Evolutionary conservation across 2,888 invertebrate genomes (phyloP), one percentile per base, ranked within the genome.

Genomic region (Craniophora ligustri): DNA sequence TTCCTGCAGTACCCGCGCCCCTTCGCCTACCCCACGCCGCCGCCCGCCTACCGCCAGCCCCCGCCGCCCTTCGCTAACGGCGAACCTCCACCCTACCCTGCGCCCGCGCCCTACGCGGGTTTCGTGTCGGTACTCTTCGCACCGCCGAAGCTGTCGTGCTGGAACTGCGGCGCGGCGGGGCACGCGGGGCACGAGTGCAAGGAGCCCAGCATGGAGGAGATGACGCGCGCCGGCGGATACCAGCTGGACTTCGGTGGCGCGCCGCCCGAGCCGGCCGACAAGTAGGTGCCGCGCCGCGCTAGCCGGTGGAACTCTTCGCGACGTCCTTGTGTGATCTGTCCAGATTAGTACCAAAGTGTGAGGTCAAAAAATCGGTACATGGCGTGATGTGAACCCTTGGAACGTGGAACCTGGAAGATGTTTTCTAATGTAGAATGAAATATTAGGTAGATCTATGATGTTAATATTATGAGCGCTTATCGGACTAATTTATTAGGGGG

Each of bases 181-280:
- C 98, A 99, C 87, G 94, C 95, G 42, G 98, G 98, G 16, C 94
- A 95, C 75, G 98, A 98, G 74, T 99, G 98, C 87, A 96, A 96
- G 81, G 98, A 98, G 85, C 96, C 96, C 65, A 97, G 97, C 50
- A 97, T 98, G 95, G 98, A 99, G 87, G 98, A 98, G 88, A 97
- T 98, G 91, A 97, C 98, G 31, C 95, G 96, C 74, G 95, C 95
- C 66, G 95, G 95, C 67, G 94, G 95, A 60, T 96, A 95, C 79
- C 95, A 95, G 85, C 88, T 96, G 58, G 96, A 96, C 86, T 96
- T 95, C 84, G 92, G 93, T 41, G 92, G 94, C 41, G 91, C 92
- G 36, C 91, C 92, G 51, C 89, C 90, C 34, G 93, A 92, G 47
- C 66, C 87, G 39, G 66, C 84, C 54, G 93, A 93, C 56, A 92